Evolutionary conservation across 2,888 invertebrate species (phyloP).

Genomic region (Thecocarcelia acutangulata): DNA sequence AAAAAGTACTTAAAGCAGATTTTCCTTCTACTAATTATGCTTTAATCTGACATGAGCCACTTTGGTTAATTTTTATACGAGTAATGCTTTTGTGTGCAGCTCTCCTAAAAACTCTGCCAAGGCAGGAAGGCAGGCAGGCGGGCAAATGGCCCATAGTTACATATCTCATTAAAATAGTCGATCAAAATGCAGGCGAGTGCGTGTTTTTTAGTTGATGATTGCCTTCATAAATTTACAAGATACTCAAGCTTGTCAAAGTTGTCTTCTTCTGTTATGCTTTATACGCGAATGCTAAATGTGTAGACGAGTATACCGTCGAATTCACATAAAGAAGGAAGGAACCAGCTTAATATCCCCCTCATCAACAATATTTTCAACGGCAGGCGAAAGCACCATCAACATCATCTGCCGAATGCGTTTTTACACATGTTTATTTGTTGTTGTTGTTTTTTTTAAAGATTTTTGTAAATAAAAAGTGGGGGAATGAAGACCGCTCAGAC

Average conservation of each 20-base stretch:
- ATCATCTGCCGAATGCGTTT: conserved; percentile 43
- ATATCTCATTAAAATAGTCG: conserved; percentile 32
- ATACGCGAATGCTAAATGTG: conserved; percentile 47
- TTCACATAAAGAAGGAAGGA: conserved; percentile 21
- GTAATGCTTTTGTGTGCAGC: background rate
- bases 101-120: conserved; percentile 29
- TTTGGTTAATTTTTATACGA: conserved; percentile 69
- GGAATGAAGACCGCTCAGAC: conserved; percentile 9
- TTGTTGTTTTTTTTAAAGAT: conserved; percentile 28
- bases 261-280: conserved; percentile 53
- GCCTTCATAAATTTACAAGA: conserved; percentile 71
- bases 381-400: conserved; percentile 31
- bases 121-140: conserved; percentile 11
- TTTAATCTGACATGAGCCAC: conserved; percentile 73
- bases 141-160: conserved; percentile 30
- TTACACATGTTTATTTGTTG: conserved; percentile 59
- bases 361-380: conserved; percentile 25
- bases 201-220: conserved; percentile 58
- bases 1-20: conserved; percentile 69
- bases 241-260: conserved; percentile 66
- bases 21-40: conserved; percentile 70
- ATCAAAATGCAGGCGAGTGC: conserved; percentile 30
- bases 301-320: conserved; percentile 32
- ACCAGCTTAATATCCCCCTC: conserved; percentile 34
- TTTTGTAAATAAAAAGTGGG: conserved; percentile 50